A percentile compares a stretch with the other conserved stretches of the same genome.
phyloP scores from a whole-genome alignment of 1,140 invertebrate species.

The Zaprionus nigranus region DNA sequence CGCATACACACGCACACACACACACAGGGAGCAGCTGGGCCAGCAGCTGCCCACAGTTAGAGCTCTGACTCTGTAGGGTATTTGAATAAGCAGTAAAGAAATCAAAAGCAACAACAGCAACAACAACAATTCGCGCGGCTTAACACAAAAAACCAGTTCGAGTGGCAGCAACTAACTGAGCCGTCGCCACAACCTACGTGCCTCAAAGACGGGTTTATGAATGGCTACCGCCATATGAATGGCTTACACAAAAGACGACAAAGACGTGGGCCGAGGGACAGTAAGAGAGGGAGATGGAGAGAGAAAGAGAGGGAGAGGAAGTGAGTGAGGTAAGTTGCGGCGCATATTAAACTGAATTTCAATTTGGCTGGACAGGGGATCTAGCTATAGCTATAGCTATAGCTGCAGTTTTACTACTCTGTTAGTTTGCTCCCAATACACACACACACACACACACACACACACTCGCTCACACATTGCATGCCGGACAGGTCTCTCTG shows the following conservation, averaged over 20 bases:
- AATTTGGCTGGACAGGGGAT: slow-evolving; percentile 53
- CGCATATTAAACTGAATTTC: slow-evolving; percentile 76
- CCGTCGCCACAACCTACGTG: slow-evolving; percentile 70
- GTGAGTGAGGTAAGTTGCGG: slow-evolving; percentile 46
- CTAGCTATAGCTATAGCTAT: slow-evolving; percentile 5
- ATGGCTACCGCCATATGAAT: slow-evolving; percentile 75
- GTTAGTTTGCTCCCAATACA: slow-evolving; percentile 14
- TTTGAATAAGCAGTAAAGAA: slow-evolving; percentile 74
- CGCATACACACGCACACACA: slow-evolving; percentile 10
- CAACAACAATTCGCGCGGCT: slow-evolving; percentile 21
- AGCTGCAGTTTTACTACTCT: slow-evolving; percentile 5
- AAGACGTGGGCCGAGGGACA: slow-evolving; percentile 57
- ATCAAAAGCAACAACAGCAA: slow-evolving; percentile 57
- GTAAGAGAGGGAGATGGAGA: background rate
- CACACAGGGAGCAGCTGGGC: slow-evolving; percentile 16
- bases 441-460: background rate
- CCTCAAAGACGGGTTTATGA: slow-evolving; percentile 78
- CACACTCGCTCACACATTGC: background rate
- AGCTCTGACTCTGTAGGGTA: slow-evolving; percentile 27
- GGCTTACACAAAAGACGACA: slow-evolving; percentile 61
- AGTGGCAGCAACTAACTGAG: slow-evolving; percentile 67
- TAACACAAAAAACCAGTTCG: slow-evolving; percentile 67
- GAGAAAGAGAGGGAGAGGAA: background rate
- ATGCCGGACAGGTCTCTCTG: slow-evolving; percentile 24
- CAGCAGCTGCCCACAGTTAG: slow-evolving; percentile 40